Base-by-base conservation (phyloP, 2,888 invertebrate species). In the Hypolimnas misippus region DNA sequence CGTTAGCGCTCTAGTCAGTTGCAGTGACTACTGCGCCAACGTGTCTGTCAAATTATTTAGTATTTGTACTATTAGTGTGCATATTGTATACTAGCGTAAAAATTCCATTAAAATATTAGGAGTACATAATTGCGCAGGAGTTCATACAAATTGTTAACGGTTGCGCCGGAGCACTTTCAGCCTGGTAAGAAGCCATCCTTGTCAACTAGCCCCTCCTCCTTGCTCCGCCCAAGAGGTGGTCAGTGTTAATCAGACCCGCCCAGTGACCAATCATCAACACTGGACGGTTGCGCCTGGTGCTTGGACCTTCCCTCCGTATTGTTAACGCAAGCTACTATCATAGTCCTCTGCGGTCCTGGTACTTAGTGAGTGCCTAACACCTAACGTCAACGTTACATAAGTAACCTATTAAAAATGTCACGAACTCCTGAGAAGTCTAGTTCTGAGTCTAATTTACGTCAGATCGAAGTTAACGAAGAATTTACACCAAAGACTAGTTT, bases 71-170 rank as follows among this genome's bases (percentile, higher is more conserved):
- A n/a, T n/a, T n/a, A n/a, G n/a, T n/a, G n/a, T n/a, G n/a, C n/a
- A n/a, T n/a, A n/a, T n/a, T n/a, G n/a, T n/a, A n/a, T n/a, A n/a
- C n/a, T n/a, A n/a, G n/a, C n/a, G n/a, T n/a, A 29, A 50, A 50
- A 29, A 50, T 29, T 50, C 25, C 3, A 29, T 29, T n/a, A 10
- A 50, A 50, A 50, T 50, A 50, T 50, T 50, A 50, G 50, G 31
- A 50, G 50, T n/a, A 29, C 31, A 50, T 50, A 50, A 50, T 29
- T 50, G 50, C 29, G 50, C 29, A 50, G 50, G 29, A 50, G 50
- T 50, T 29, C 25, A 50, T 50, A 50, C 25, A 50, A 29, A 14
- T 50, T 25, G 25, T 25, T 29, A 50, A 29, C 29, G 29, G n/a
- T 50, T 29, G 25, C 25, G 50, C 50, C 5, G 29, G 29, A 50